phyloP scores from a whole-genome alignment of 23 tunicate genomes.

The Ciona savignyi region DNA sequence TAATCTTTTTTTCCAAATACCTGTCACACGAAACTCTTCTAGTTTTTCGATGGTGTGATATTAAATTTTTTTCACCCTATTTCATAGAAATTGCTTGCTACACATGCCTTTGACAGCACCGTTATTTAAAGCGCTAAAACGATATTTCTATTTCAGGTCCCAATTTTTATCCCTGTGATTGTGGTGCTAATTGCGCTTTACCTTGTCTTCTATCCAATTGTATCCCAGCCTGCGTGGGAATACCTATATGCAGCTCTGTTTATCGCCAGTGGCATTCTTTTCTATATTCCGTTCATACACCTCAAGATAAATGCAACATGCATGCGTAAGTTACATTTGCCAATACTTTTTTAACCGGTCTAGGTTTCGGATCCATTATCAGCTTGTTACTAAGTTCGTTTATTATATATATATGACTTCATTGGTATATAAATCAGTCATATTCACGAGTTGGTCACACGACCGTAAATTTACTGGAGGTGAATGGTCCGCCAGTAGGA shows the following conservation, averaged over 20 bases:
- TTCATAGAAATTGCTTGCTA: too few species aligned
- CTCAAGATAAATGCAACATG: conserved; percentile 19
- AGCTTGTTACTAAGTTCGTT: background rate
- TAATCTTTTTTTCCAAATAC: too few species aligned
- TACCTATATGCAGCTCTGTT: conserved; percentile 69
- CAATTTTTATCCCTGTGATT: too few species aligned
- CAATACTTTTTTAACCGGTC: background rate
- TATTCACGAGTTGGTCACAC: too few species aligned
- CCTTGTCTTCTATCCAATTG: conserved; percentile 62
- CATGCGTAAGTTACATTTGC: conserved; percentile 19
- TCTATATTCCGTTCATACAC: conserved; percentile 67
- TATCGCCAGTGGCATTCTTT: conserved; percentile 48
- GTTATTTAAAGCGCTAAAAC: background rate
- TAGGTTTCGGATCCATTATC: background rate
- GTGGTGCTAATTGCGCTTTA: conserved; percentile 57
- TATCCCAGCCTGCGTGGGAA: conserved; percentile 67
- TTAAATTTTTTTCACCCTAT: too few species aligned
- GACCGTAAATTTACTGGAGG: too few species aligned
- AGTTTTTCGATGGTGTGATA: too few species aligned
- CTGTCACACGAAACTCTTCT: too few species aligned
- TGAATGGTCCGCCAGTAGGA: too few species aligned
- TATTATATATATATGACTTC: too few species aligned
- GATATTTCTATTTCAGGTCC: conserved; percentile 47
- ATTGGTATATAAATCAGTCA: too few species aligned
- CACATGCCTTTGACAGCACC: background rate